These are phyloP conservation scores for Galago senegalensis DNA, from an alignment of 2,797 vertebrate genomes.

Conservation along the genomic window DNA sequence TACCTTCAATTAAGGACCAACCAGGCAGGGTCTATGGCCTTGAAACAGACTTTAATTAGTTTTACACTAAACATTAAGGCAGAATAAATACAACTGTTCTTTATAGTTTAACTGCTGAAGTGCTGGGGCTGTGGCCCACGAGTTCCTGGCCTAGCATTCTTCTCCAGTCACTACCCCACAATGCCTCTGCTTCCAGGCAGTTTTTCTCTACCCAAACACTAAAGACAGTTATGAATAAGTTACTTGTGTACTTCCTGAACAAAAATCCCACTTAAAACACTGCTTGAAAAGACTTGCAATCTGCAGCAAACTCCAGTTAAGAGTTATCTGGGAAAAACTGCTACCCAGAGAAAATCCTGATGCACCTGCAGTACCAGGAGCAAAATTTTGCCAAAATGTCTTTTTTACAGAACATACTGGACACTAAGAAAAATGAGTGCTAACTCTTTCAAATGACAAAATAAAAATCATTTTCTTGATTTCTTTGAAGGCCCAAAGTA, in stretches of 20 bases:
- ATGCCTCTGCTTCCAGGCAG: not conserved
- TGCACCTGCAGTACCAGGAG: not conserved
- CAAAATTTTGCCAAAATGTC: not conserved
- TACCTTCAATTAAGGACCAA: conserved; percentile 55
- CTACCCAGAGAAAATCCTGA: not conserved
- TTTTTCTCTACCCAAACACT: not conserved
- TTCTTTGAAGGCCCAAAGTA: not conserved
- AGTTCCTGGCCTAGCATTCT: not conserved
- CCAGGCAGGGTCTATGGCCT: conserved; percentile 11
- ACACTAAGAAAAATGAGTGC: not conserved
- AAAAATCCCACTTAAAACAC: not conserved
- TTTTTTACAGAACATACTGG: not conserved
- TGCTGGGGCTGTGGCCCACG: not conserved
- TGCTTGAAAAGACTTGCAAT: conserved; percentile 18
- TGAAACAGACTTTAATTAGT: conserved; percentile 55
- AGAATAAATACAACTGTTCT: not conserved
- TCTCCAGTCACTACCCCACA: not conserved
- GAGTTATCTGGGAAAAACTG: not conserved
- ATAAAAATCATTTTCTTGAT: not conserved
- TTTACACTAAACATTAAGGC: not conserved
- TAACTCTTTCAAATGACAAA: not conserved
- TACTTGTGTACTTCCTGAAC: conserved; percentile 17
- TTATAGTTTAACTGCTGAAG: not conserved
- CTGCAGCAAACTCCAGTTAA: not conserved
- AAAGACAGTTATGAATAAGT: not conserved